Evolutionary conservation across 2,113 vertebrate species (phyloP).

Genomic region (human): GRCh38 chr5:142933001-142933500

Average conservation of each 20-base stretch:
- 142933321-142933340: conserved; percentile 18
- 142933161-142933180: neutral
- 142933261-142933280: neutral
- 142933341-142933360: neutral
- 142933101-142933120: neutral
- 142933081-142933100: neutral
- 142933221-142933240: neutral
- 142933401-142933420: neutral
- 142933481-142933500: neutral
- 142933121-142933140: neutral
- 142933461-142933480: neutral
- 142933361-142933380: conserved; percentile 32
- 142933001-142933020: conserved; percentile 10
- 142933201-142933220: conserved; percentile 19
- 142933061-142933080: conserved; percentile 38
- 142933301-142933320: neutral
- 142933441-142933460: neutral
- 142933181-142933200: neutral
- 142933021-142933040: neutral
- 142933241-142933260: neutral
- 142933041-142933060: neutral
- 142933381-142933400: neutral
- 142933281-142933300: neutral
- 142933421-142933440: neutral
- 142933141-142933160: neutral